Evolutionary conservation across 2,797 vertebrate species (phyloP).

Genomic region (Antrozous pallidus): DNA sequence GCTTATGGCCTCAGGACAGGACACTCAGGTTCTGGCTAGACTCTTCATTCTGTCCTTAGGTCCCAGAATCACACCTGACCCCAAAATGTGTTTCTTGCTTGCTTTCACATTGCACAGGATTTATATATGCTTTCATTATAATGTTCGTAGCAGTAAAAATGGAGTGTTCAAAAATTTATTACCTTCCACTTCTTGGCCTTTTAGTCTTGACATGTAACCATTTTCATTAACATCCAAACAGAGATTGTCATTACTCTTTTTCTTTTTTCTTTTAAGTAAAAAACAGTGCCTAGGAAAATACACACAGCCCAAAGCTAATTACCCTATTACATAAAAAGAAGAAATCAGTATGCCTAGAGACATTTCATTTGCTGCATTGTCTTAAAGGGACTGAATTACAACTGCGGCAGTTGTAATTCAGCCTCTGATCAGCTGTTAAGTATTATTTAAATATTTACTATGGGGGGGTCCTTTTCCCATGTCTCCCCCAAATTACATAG

Average conservation of each 20-base stretch:
- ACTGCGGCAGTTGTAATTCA: constrained; percentile 62
- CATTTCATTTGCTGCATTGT: constrained; percentile 50
- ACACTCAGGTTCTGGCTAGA: neutral
- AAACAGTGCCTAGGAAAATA: constrained; percentile 69
- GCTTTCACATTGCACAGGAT: constrained; percentile 43
- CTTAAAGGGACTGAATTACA: constrained; percentile 70
- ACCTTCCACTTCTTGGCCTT: constrained; percentile 28
- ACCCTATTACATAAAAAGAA: constrained; percentile 48
- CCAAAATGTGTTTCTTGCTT: constrained; percentile 41
- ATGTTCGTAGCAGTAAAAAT: constrained; percentile 31
- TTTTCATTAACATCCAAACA: constrained; percentile 52
- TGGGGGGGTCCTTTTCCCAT: neutral
- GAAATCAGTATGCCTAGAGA: constrained; percentile 47
- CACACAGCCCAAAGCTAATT: constrained; percentile 49
- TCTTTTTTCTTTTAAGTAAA: neutral
- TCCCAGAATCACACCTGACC: neutral
- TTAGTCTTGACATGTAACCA: constrained; percentile 19
- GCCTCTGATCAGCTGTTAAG: constrained; percentile 42
- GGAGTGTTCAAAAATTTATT: constrained; percentile 24
- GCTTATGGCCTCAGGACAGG: neutral
- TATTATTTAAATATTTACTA: constrained; percentile 56
- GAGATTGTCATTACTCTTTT: constrained; percentile 40
- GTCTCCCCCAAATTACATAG: neutral
- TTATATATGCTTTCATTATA: constrained; percentile 1
- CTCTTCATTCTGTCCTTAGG: neutral